Evolutionary conservation across 2,888 invertebrate genomes (phyloP).

Genomic region (Pocota personata): DNA sequence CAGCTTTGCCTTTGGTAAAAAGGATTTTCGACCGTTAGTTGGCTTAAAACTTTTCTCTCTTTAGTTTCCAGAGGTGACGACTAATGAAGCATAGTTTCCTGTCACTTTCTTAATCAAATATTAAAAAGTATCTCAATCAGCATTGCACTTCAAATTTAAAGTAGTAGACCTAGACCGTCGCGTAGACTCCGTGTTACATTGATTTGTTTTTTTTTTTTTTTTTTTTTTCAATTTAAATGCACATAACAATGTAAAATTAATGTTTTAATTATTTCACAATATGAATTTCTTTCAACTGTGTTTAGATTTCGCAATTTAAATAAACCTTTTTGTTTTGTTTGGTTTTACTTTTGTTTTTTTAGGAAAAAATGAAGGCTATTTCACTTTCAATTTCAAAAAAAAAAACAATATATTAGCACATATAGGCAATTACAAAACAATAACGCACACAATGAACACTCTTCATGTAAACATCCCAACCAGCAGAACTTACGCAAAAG

Average conservation of each 20-base stretch:
- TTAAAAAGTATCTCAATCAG: no score
- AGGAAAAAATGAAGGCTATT: constrained; percentile 41
- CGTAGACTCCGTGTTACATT: no score
- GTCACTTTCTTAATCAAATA: no score
- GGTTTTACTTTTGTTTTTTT: constrained; percentile 22
- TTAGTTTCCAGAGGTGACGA: no score
- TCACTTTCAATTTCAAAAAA: constrained; percentile 61
- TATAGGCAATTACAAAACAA: constrained; percentile 55
- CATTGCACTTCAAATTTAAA: neutral
- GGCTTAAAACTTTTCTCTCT: no score
- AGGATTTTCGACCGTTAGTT: no score
- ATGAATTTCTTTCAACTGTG: neutral
- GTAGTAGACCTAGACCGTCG: neutral
- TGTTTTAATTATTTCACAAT: neutral
- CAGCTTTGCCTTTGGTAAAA: no score
- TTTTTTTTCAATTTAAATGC: neutral
- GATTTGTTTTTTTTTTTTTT: no score
- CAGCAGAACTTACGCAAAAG: constrained; percentile 63
- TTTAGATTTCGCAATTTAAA: neutral
- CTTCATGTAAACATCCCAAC: constrained; percentile 47
- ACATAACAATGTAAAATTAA: neutral
- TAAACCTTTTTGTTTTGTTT: neutral
- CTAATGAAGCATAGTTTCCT: no score
- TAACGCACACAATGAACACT: constrained; percentile 13
- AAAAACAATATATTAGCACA: constrained; percentile 36